These are phyloP conservation scores for Acyrthosiphon pisum DNA, from an alignment of 1,140 invertebrate genomes.

Conservation along the genomic window DNA sequence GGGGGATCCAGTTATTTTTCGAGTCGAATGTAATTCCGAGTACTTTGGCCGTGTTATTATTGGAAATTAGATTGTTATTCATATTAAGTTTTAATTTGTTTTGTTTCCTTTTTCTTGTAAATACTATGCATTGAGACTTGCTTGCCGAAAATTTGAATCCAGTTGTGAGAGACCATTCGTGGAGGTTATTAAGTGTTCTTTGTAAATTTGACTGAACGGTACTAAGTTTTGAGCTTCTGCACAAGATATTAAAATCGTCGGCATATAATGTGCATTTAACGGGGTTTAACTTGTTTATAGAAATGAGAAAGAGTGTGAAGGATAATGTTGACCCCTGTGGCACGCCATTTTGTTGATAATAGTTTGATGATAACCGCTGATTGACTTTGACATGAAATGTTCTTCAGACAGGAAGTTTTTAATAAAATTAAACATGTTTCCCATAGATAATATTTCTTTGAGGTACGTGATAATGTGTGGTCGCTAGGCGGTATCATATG, in stretches of 20 bases:
- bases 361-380: too few species aligned
- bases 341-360: slow-evolving; percentile 43
- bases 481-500: not conserved
- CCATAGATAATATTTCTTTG: not conserved
- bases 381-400: too few species aligned
- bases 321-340: slow-evolving; percentile 30
- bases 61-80: not conserved
- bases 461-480: not conserved
- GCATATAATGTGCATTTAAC: not conserved
- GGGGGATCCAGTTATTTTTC: too few species aligned
- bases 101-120: not conserved
- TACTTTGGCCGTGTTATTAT: not conserved
- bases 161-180: not conserved
- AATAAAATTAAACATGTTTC: not conserved
- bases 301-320: not conserved
- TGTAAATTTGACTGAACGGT: not conserved
- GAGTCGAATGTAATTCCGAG: not conserved
- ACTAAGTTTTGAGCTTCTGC: not conserved
- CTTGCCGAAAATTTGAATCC: not conserved
- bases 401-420: too few species aligned
- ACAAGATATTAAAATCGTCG: not conserved
- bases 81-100: not conserved
- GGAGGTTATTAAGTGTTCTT: not conserved
- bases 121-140: not conserved
- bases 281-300: not conserved